phyloP scores from a whole-genome alignment of 1,140 invertebrate genomes.

The Drosophila quadrilineata region DNA sequence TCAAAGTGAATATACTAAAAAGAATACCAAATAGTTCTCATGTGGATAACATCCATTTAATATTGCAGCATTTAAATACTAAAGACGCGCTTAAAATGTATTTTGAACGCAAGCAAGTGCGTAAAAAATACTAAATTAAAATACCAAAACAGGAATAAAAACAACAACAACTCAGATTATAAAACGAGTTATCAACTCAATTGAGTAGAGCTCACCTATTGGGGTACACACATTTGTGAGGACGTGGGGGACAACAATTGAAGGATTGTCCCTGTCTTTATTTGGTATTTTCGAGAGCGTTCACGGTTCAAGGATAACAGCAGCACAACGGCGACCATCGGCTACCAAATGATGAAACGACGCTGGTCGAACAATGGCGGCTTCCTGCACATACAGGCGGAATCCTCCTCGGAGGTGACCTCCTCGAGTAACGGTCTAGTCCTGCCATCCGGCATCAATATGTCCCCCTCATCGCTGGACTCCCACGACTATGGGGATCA shows the following conservation, averaged over 20 bases:
- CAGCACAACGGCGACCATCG: constrained; percentile 73
- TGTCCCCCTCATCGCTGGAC: constrained; percentile 86
- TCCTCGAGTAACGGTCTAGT: constrained; percentile 85
- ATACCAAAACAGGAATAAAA: constrained; percentile 2
- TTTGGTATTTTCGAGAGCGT: neutral
- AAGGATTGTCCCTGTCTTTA: neutral
- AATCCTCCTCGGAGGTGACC: constrained; percentile 88
- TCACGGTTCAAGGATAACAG: constrained; percentile 31
- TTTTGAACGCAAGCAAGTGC: constrained; percentile 75
- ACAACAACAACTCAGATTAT: neutral
- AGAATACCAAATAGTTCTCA: constrained; percentile 3
- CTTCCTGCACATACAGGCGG: constrained; percentile 86
- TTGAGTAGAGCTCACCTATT: neutral
- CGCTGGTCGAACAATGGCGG: constrained; percentile 87
- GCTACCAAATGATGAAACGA: constrained; percentile 86
- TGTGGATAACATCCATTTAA: constrained; percentile 16
- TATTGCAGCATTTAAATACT: constrained; percentile 58
- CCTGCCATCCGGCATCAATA: constrained; percentile 83
- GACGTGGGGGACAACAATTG: neutral
- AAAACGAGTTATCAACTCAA: neutral
- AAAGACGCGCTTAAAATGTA: constrained; percentile 58
- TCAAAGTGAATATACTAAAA: constrained; percentile 35
- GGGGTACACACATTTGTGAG: neutral
- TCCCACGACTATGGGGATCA: constrained; percentile 87
- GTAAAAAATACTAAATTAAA: constrained; percentile 70